A percentile compares a stretch with the other conserved stretches of the same genome.
Evolutionary conservation across 2,113 vertebrate species (phyloP).

Genomic region (Phoxinus phoxinus): DNA sequence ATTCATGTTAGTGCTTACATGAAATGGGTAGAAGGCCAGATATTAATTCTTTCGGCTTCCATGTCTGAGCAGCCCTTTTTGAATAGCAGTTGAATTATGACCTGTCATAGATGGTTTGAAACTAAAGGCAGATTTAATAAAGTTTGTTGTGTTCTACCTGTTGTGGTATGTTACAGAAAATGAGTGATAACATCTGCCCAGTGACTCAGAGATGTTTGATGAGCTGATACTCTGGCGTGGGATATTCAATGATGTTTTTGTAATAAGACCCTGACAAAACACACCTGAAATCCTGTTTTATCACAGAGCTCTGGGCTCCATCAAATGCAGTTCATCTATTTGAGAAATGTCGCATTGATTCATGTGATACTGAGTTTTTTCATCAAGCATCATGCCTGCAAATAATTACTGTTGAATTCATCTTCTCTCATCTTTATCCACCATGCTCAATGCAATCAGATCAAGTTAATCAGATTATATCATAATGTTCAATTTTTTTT

Average conservation of each 20-base stretch:
- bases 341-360: not conserved
- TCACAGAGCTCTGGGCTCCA: conserved; percentile 48
- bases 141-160: conserved; percentile 58
- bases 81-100: conserved; percentile 10
- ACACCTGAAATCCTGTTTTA: conserved; percentile 22
- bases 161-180: conserved; percentile 60
- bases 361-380: too few relatives aligned
- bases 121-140: conserved; percentile 30
- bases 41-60: not conserved
- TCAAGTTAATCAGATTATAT: too few relatives aligned
- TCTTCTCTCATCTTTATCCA: too few relatives aligned
- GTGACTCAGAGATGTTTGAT: conserved; percentile 65
- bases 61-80: conserved; percentile 7
- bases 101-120: conserved; percentile 42
- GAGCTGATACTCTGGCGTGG: conserved; percentile 57
- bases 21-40: not conserved
- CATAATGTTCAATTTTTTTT: too few relatives aligned
- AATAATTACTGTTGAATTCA: too few relatives aligned
- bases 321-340: not conserved
- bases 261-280: conserved; percentile 10
- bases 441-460: too few relatives aligned
- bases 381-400: too few relatives aligned
- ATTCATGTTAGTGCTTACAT: not conserved
- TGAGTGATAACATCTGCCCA: conserved; percentile 60
- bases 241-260: conserved; percentile 19